These are phyloP conservation scores for Oncorhynchus nerka DNA, from an alignment of 2,113 vertebrate genomes.

Conservation along the genomic window DNA sequence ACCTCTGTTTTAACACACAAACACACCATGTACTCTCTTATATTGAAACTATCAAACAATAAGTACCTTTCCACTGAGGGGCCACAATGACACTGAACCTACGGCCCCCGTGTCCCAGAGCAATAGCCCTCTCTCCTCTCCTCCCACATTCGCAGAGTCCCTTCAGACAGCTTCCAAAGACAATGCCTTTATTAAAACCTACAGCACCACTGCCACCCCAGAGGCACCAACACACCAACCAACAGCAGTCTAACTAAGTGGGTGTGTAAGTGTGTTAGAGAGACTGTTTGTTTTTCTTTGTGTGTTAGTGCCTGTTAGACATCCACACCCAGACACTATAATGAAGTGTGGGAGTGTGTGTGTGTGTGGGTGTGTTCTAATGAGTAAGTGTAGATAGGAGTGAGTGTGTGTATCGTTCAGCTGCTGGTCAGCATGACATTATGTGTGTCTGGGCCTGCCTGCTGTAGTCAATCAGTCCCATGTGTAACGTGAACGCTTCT, in stretches of 20 bases:
- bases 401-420: slow-evolving; percentile 17
- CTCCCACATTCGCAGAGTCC: slow-evolving; percentile 44
- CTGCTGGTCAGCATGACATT: not conserved
- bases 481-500: slow-evolving; percentile 52
- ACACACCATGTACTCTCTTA: slow-evolving; percentile 47
- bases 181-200: slow-evolving; percentile 80
- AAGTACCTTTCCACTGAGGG: slow-evolving; percentile 64
- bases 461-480: slow-evolving; percentile 46
- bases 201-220: slow-evolving; percentile 52
- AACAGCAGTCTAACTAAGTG: slow-evolving; percentile 3
- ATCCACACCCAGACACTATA: too few species aligned
- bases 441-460: not conserved
- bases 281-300: slow-evolving; percentile 5
- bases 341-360: not conserved
- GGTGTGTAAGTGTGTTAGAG: slow-evolving; percentile 10
- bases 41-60: slow-evolving; percentile 79
- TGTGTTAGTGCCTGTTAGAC: slow-evolving; percentile 37
- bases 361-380: not conserved
- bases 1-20: slow-evolving; percentile 20
- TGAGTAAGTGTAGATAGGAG: not conserved
- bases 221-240: not conserved
- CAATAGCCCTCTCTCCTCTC: slow-evolving; percentile 70
- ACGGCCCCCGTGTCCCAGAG: slow-evolving; percentile 66
- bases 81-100: slow-evolving; percentile 69
- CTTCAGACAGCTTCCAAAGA: slow-evolving; percentile 76